A percentile compares a stretch with the other conserved stretches of the same genome.
Conservation (phyloP, 2,888 invertebrate genomes). For the Philereme transversata region DNA sequence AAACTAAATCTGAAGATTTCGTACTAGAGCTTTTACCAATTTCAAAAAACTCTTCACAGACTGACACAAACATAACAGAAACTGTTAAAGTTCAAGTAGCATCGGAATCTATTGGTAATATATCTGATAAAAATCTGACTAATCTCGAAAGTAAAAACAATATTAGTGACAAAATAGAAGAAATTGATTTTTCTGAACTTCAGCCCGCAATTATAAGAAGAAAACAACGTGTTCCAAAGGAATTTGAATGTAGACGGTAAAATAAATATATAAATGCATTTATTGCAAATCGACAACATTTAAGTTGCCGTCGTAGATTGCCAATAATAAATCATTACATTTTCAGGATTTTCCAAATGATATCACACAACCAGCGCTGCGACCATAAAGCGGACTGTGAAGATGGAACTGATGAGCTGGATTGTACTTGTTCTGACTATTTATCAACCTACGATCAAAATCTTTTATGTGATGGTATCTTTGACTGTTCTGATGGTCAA, state of each 20-base stretch:
- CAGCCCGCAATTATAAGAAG: conserved; percentile 66
- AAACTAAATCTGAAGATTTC: conserved; percentile 44
- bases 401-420: conserved; percentile 91
- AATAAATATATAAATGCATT: background rate
- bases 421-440: conserved; percentile 89
- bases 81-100: conserved; percentile 21
- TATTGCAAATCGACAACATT: too few species aligned
- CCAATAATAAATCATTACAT: too few species aligned
- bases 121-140: conserved; percentile 41
- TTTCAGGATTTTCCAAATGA: conserved; percentile 86
- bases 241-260: conserved; percentile 77
- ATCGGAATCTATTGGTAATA: conserved; percentile 22
- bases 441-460: conserved; percentile 77
- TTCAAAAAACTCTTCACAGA: conserved; percentile 23
- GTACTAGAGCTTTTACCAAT: conserved; percentile 43
- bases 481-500: conserved; percentile 89
- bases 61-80: conserved; percentile 17
- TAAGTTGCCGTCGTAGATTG: too few species aligned
- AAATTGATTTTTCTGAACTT: conserved; percentile 52
- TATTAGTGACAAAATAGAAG: conserved; percentile 51
- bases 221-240: conserved; percentile 56
- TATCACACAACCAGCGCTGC: conserved; percentile 85
- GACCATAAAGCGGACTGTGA: conserved; percentile 90
- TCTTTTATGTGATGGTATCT: conserved; percentile 89
- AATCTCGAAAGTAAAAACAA: conserved; percentile 43